These are phyloP conservation scores for Drosophila fungiperda DNA, from an alignment of 2,888 invertebrate species.

Conservation along the genomic window DNA sequence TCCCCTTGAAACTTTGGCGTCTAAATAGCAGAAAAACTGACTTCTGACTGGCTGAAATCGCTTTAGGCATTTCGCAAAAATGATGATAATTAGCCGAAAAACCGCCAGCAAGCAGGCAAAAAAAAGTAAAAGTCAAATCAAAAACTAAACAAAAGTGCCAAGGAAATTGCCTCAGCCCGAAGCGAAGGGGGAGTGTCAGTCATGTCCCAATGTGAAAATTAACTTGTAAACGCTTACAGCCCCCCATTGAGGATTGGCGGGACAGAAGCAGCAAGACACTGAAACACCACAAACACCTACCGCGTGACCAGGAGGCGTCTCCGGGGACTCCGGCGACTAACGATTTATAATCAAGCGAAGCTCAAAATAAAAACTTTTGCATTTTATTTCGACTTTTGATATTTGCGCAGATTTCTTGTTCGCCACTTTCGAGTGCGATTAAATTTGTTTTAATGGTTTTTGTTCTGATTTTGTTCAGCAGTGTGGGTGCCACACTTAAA, in stretches of 20 bases:
- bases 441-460: constrained; percentile 85
- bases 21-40: constrained; percentile 60
- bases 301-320: constrained; percentile 48
- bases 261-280: constrained; percentile 9
- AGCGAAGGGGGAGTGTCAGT: constrained; percentile 50
- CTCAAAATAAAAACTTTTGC: constrained; percentile 77
- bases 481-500: constrained; percentile 57
- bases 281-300: constrained; percentile 27
- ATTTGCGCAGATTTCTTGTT: constrained; percentile 69
- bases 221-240: constrained; percentile 77
- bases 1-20: constrained; percentile 57
- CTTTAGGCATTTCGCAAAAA: constrained; percentile 79
- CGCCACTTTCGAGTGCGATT: constrained; percentile 83
- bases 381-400: constrained; percentile 78
- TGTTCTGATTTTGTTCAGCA: constrained; percentile 44
- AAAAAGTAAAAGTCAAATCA: constrained; percentile 74
- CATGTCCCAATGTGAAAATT: constrained; percentile 82
- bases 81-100: constrained; percentile 81
- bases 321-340: constrained; percentile 65
- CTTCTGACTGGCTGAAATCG: constrained; percentile 52
- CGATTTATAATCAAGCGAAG: constrained; percentile 82
- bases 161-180: constrained; percentile 57
- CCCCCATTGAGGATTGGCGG: not conserved
- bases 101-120: constrained; percentile 39
- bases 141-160: constrained; percentile 78